These are phyloP conservation scores for Stenodera caucasica DNA, from an alignment of 2,888 invertebrate genomes.

Conservation along the genomic window DNA sequence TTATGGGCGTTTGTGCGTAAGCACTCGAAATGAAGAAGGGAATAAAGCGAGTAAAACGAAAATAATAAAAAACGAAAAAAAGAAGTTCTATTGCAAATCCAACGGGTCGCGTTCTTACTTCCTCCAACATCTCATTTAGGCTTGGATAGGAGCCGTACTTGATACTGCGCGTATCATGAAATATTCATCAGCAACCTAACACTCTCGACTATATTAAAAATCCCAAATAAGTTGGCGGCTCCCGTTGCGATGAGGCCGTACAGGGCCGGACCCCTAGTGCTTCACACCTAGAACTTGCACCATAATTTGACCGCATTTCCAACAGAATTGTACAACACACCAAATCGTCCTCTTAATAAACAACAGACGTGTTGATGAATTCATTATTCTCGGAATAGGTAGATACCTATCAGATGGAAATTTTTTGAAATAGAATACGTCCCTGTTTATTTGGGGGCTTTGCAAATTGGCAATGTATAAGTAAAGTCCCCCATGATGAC, in stretches of 20 bases:
- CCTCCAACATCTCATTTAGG: constrained; percentile 53
- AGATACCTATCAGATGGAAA: neutral
- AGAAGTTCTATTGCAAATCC: constrained; percentile 51
- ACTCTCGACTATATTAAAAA: constrained; percentile 57
- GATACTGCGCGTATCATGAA: constrained; percentile 56
- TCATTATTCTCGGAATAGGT: neutral
- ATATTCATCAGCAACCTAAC: constrained; percentile 56
- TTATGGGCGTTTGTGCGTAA: constrained; percentile 53
- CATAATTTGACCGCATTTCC: neutral
- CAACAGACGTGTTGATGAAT: neutral
- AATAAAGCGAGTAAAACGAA: constrained; percentile 51
- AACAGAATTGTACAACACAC: constrained; percentile 16
- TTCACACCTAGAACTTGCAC: constrained; percentile 40
- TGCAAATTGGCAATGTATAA: constrained; percentile 34
- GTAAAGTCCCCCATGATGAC: constrained; percentile 41
- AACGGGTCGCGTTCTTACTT: constrained; percentile 47
- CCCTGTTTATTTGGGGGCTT: constrained; percentile 16
- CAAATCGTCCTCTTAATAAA: constrained; percentile 6
- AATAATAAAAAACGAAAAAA: too few species aligned
- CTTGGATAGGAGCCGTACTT: constrained; percentile 47
- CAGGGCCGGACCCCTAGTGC: constrained; percentile 45
- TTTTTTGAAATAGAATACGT: neutral
- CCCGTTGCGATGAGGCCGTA: constrained; percentile 40
- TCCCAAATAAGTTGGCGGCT: constrained; percentile 54
- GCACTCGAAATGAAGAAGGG: constrained; percentile 51